A percentile compares a stretch with the other conserved stretches of the same genome.
Evolutionary conservation across 2,113 vertebrate species (phyloP).

Genomic region (Plotosus lineatus): DNA sequence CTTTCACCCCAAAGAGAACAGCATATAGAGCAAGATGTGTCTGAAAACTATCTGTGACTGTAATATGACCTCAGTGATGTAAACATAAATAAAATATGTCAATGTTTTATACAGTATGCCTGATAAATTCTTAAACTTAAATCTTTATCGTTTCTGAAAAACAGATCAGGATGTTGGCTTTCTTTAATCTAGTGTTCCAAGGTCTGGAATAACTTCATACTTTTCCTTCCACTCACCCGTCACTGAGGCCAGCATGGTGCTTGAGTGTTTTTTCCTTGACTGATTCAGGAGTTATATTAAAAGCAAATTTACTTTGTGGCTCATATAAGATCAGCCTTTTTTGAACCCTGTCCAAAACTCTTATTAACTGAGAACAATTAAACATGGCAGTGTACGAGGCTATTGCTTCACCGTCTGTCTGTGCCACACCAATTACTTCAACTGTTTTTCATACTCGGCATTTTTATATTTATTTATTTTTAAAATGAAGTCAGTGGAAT

Average conservation of each 20-base stretch:
- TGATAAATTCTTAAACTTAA: too few relatives aligned
- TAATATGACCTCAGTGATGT: conserved; percentile 30
- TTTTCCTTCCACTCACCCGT: conserved; percentile 17
- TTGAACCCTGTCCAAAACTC: background rate
- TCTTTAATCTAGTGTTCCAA: conserved; percentile 10
- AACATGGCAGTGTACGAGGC: conserved; percentile 8
- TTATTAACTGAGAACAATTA: background rate
- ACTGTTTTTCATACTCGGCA: conserved; percentile 71
- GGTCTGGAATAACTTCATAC: background rate
- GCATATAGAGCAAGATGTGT: conserved; percentile 46
- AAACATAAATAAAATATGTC: conserved; percentile 22
- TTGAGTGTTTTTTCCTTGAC: background rate
- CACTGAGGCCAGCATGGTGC: background rate
- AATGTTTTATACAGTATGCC: too few relatives aligned
- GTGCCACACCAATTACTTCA: conserved; percentile 64
- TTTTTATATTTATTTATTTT: background rate
- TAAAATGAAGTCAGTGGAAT: conserved; percentile 72
- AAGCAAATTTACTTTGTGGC: conserved; percentile 1
- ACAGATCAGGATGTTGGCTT: background rate
- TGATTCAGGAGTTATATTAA: conserved; percentile 33
- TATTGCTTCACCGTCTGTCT: conserved; percentile 46
- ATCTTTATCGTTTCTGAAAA: background rate
- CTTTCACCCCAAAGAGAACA: conserved; percentile 48
- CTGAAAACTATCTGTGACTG: conserved; percentile 49
- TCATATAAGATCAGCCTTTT: conserved; percentile 4